Evolutionary conservation across 2,888 invertebrate species (phyloP).

Genomic region (Heliconius aoede): DNA sequence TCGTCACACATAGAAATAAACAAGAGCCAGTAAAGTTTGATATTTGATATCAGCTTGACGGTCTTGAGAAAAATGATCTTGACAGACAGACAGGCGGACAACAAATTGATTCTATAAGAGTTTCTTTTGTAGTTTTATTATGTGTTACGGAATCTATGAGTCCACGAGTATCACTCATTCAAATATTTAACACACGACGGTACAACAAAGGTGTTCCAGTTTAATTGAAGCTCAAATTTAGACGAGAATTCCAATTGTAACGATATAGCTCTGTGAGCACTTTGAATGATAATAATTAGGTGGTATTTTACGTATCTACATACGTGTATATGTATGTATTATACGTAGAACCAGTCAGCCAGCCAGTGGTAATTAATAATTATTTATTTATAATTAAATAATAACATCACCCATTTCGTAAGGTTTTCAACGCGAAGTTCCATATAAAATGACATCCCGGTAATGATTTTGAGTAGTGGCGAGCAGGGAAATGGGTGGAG

Average conservation of each 20-base stretch:
- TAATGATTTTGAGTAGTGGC: slow-evolving; percentile 27
- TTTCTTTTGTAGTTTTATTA: no score
- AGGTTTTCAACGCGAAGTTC: neutral
- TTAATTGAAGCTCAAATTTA: slow-evolving; percentile 16
- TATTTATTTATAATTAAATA: no score
- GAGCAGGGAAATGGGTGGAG: slow-evolving; percentile 28
- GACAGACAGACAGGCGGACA: no score
- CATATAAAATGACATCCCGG: slow-evolving; percentile 1
- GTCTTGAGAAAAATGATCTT: no score
- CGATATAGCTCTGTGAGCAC: neutral
- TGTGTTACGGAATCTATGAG: neutral
- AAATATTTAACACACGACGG: neutral
- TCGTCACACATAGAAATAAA: no score
- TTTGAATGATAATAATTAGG: slow-evolving; percentile 17
- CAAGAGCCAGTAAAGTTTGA: no score
- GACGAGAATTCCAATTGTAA: slow-evolving; percentile 14
- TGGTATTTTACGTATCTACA: neutral
- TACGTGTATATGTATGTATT: neutral
- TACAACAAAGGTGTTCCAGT: neutral
- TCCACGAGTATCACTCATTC: neutral
- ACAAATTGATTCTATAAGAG: no score
- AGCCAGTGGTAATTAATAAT: no score
- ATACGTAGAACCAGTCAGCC: no score
- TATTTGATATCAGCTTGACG: no score
- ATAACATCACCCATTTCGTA: neutral